A percentile compares a stretch with the other conserved stretches of the same genome.
Evolutionary conservation across 2,888 invertebrate genomes (phyloP).

Genomic region (Amblyjoppa fuscipennis): DNA sequence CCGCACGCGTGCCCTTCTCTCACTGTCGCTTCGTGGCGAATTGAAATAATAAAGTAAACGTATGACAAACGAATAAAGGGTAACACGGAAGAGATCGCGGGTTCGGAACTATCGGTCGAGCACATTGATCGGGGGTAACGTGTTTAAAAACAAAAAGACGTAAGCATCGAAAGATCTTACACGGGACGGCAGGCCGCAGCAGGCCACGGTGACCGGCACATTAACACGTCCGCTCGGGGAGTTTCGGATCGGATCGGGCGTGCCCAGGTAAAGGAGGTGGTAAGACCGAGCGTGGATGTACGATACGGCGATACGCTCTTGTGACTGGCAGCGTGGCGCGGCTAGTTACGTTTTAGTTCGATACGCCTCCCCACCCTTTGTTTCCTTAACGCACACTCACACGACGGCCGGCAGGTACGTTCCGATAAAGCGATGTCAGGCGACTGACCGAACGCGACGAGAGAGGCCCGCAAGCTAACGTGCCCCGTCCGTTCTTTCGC

Average conservation of each 20-base stretch:
- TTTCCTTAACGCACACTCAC: constrained; percentile 11
- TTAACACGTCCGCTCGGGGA: constrained; percentile 80
- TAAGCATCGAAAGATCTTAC: constrained; percentile 9
- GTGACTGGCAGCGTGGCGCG: constrained; percentile 3
- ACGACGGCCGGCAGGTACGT: constrained; percentile 52
- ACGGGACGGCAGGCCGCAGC: constrained; percentile 66
- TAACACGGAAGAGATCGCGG: not conserved
- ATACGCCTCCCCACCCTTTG: not conserved
- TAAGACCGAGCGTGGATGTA: constrained; percentile 50
- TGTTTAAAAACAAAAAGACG: constrained; percentile 50
- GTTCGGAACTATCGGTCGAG: constrained; percentile 3
- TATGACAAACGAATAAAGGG: constrained; percentile 2
- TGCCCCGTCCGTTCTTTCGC: constrained; percentile 17
- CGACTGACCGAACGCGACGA: constrained; percentile 65
- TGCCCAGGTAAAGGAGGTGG: constrained; percentile 78
- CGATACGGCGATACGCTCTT: constrained; percentile 22
- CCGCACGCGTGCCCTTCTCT: constrained; percentile 12
- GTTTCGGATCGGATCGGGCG: constrained; percentile 79
- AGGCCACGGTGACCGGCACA: constrained; percentile 82
- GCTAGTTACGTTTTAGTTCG: constrained; percentile 15
- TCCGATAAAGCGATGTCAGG: constrained; percentile 67
- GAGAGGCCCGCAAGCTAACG: constrained; percentile 4
- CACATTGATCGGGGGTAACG: constrained; percentile 40
- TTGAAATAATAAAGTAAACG: not conserved
- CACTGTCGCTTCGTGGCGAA: not conserved